Conservation (phyloP, 2,113 vertebrate species). For the Miniopterus natalensis region DNA sequence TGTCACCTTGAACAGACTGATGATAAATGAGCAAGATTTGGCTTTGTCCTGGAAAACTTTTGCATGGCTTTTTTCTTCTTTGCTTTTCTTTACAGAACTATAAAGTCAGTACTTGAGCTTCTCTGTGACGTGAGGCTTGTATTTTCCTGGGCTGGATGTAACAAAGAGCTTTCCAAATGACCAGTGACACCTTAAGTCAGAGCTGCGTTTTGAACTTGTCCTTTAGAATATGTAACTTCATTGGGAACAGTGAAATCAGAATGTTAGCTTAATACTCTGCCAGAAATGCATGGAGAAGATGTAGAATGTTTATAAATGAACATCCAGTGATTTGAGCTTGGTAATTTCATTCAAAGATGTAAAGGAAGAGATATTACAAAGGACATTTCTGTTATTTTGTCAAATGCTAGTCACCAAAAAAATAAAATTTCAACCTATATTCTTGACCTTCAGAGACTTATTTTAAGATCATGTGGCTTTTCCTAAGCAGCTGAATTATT, state of each 20-base stretch:
- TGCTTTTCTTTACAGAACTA: slow-evolving; percentile 67
- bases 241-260: slow-evolving; percentile 27
- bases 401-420: slow-evolving; percentile 34
- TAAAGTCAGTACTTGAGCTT: slow-evolving; percentile 72
- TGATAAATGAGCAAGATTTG: not conserved
- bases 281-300: not conserved
- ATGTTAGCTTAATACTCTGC: slow-evolving; percentile 42
- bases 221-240: slow-evolving; percentile 68
- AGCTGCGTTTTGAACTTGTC: slow-evolving; percentile 74
- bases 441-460: slow-evolving; percentile 79
- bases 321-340: not conserved
- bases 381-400: slow-evolving; percentile 55
- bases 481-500: slow-evolving; percentile 79
- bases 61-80: not conserved
- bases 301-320: slow-evolving; percentile 47
- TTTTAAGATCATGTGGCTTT: slow-evolving; percentile 76
- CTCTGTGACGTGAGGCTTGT: slow-evolving; percentile 62
- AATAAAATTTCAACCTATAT: slow-evolving; percentile 62
- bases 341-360: slow-evolving; percentile 72
- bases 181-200: slow-evolving; percentile 76
- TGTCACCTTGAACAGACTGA: not conserved
- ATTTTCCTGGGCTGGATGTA: slow-evolving; percentile 76
- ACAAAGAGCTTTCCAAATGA: slow-evolving; percentile 75
- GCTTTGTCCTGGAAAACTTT: slow-evolving; percentile 43
- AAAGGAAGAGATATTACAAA: slow-evolving; percentile 17